These are phyloP conservation scores for Ecdyonurus torrentis DNA, from an alignment of 2,888 invertebrate genomes.

Conservation along the genomic window DNA sequence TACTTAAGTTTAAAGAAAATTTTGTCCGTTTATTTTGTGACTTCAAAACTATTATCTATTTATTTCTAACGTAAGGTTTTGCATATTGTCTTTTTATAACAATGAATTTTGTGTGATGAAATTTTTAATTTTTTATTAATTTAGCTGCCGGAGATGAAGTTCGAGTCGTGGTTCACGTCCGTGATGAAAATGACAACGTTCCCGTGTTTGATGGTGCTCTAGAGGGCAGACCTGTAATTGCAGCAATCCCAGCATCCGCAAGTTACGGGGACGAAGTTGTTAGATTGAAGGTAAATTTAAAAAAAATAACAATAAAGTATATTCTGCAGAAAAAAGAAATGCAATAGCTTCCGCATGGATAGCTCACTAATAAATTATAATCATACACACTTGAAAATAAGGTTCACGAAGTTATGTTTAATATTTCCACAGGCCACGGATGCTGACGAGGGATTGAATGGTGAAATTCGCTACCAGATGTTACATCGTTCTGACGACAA, in stretches of 20 bases:
- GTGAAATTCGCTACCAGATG: conserved; percentile 64
- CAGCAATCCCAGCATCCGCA: conserved; percentile 65
- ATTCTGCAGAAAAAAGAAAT: too few species aligned
- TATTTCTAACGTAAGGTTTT: too few species aligned
- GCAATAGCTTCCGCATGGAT: background rate
- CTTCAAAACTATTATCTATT: too few species aligned
- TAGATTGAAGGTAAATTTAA: conserved; percentile 47
- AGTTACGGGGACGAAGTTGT: conserved; percentile 68
- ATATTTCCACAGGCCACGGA: conserved; percentile 44
- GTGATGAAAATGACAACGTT: conserved; percentile 68
- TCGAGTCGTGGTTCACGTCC: conserved; percentile 56
- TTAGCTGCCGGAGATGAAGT: conserved; percentile 38
- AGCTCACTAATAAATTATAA: background rate
- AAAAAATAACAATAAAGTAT: too few species aligned
- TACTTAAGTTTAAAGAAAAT: too few species aligned
- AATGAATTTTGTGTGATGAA: too few species aligned
- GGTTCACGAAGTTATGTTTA: background rate
- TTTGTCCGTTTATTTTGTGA: too few species aligned
- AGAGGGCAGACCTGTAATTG: conserved; percentile 59
- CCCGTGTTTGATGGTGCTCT: conserved; percentile 47
- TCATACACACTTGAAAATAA: background rate
- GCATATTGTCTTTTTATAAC: too few species aligned
- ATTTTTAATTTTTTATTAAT: background rate
- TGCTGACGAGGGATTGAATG: conserved; percentile 54
- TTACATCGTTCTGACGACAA: conserved; percentile 40